phyloP scores from a whole-genome alignment of 1,140 invertebrate species.

The Drosophila albomicans region DNA sequence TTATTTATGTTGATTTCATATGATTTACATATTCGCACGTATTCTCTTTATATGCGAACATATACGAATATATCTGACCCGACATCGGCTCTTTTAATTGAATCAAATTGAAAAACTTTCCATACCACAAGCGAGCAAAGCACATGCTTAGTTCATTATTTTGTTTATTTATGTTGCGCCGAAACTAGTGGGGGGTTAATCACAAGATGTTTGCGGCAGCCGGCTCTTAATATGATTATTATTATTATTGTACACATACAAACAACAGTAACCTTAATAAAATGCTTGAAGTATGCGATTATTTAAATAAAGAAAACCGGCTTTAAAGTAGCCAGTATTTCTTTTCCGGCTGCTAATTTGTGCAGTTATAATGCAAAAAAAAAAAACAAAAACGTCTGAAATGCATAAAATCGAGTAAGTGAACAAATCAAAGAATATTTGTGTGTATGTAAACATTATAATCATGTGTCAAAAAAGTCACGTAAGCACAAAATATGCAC shows the following conservation, averaged over 20 bases:
- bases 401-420: not conserved
- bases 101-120: constrained; percentile 59
- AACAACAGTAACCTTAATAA: not conserved
- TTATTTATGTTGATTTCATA: constrained; percentile 5
- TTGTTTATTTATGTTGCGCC: constrained; percentile 2
- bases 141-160: constrained; percentile 9
- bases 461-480: constrained; percentile 48
- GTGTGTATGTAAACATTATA: constrained; percentile 13
- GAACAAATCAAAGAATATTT: not conserved
- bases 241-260: no score
- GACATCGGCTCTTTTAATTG: constrained; percentile 42
- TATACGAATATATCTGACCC: not conserved
- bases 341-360: constrained; percentile 9
- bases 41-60: not conserved
- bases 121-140: constrained; percentile 12
- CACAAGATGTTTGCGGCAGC: not conserved
- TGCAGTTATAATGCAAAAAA: constrained; percentile 9
- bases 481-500: constrained; percentile 54
- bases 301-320: constrained; percentile 16
- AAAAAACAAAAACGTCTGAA: not conserved
- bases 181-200: constrained; percentile 6
- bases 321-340: constrained; percentile 3
- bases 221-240: constrained; percentile 1
- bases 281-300: constrained; percentile 3
- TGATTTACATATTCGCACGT: constrained; percentile 3